These are phyloP conservation scores for Prunella strophiata DNA, from an alignment of 2,797 vertebrate species.

Conservation along the genomic window DNA sequence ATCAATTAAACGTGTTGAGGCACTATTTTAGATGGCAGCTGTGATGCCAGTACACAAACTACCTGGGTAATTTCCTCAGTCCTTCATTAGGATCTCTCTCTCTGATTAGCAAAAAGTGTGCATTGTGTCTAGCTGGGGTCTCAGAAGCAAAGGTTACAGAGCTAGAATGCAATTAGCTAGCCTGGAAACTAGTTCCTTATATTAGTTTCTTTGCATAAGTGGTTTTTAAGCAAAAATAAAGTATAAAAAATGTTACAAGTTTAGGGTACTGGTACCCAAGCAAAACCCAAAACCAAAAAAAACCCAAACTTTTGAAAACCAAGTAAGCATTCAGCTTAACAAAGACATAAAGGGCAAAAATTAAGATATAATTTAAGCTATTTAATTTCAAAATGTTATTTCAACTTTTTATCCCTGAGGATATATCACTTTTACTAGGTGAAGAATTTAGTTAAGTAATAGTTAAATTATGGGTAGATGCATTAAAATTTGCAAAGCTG, in stretches of 20 bases:
- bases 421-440: background rate
- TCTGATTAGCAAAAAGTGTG: background rate
- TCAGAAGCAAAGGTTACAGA: background rate
- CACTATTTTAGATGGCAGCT: background rate
- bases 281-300: background rate
- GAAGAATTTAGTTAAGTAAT: background rate
- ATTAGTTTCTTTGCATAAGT: background rate
- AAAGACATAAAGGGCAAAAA: background rate
- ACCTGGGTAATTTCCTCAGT: background rate
- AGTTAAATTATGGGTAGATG: background rate
- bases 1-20: background rate
- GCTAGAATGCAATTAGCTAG: background rate
- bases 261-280: background rate
- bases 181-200: background rate
- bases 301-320: rapidly evolving
- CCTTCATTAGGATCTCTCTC: background rate
- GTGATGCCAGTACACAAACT: background rate
- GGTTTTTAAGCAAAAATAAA: background rate
- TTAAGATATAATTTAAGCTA: background rate
- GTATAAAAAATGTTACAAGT: background rate
- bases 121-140: background rate
- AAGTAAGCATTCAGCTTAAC: background rate
- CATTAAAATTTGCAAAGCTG: background rate
- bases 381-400: background rate
- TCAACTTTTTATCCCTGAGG: background rate